Base-by-base conservation (phyloP, 1,140 invertebrate species). In the Arion vulgaris region DNA sequence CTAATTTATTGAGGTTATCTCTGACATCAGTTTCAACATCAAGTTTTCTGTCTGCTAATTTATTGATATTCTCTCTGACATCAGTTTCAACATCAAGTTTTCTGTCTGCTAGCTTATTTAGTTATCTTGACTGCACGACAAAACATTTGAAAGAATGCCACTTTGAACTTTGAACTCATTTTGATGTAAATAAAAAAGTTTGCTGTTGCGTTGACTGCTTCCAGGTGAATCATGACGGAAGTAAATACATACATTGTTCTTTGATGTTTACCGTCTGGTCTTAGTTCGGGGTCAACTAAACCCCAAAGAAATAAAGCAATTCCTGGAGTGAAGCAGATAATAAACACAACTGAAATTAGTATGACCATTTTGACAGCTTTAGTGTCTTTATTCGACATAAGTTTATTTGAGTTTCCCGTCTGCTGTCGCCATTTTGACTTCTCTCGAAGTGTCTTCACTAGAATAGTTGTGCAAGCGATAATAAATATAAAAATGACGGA, bases 391-490 rank as follows among this genome's bases (percentile, higher is more conserved):
- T 66, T 32, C 11, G 62, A 66, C 11, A 66, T 7, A 11, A 66
- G 2, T 32, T 75, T 75, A 5, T 9, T 4, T 1, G 73, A 45
- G 32, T 17, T n/a, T 13, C 5, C 72, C 38, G 9, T 34, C 45
- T 51, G 28, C 28, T 49, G 39, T 32, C 41, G 17, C 73, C 73
- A 75, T 34, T 34, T 75, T 34, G 38, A 15, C 9, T 39, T 45
- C n/a, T 45, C 45, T 26, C 41, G 11, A n/a, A 75, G 45, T 17
- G 38, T 75, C 23, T 45, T 45, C 1, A 75, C 28, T 4, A 75
- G 45, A 7, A 75, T 51, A n/a, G 45, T 34, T 9, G 73, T 75
- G 73, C 73, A 75, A 26, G 53, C 23, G 45, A 51, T 28, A 75
- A 75, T 28, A 7, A 53, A 32, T 26, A 53, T 1, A 7, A 75